Evolutionary conservation across 2,797 vertebrate species (phyloP).

Genomic region (Eulemur rubriventer): DNA sequence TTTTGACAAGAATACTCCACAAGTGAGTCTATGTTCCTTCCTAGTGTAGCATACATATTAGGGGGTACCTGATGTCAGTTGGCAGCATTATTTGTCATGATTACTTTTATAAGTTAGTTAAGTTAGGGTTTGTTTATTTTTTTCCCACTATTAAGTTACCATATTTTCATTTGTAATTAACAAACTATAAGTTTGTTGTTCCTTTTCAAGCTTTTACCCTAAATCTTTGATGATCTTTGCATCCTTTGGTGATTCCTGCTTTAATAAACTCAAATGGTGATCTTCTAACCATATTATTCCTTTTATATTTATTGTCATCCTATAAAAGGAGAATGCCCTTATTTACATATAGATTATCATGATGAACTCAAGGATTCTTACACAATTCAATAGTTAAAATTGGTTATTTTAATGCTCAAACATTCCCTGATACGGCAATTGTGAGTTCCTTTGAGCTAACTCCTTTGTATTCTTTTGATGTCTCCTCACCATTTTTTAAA

Average conservation of each 20-base stretch:
- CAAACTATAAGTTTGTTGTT: not conserved
- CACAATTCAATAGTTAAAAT: not conserved
- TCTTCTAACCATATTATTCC: not conserved
- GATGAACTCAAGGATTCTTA: not conserved
- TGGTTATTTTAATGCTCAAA: not conserved
- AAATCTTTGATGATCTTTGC: not conserved
- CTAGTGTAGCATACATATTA: not conserved
- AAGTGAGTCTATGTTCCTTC: not conserved
- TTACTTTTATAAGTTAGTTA: not conserved
- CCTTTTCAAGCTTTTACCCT: not conserved
- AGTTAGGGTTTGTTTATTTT: not conserved
- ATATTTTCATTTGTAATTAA: not conserved
- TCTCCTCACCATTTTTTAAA: not conserved
- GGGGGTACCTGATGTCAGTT: no score
- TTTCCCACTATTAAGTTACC: not conserved
- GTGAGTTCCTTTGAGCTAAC: not conserved
- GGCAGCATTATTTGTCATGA: not conserved
- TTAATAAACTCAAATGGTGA: not conserved
- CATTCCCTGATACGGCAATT: not conserved
- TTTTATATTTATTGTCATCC: not conserved
- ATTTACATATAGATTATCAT: not conserved
- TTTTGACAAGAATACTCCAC: not conserved
- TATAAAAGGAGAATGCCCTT: not conserved
- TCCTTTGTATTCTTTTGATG: not conserved
- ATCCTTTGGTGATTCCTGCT: not conserved